Evolutionary conservation across 2,797 vertebrate genomes (phyloP).

Genomic region (Channa striata): DNA sequence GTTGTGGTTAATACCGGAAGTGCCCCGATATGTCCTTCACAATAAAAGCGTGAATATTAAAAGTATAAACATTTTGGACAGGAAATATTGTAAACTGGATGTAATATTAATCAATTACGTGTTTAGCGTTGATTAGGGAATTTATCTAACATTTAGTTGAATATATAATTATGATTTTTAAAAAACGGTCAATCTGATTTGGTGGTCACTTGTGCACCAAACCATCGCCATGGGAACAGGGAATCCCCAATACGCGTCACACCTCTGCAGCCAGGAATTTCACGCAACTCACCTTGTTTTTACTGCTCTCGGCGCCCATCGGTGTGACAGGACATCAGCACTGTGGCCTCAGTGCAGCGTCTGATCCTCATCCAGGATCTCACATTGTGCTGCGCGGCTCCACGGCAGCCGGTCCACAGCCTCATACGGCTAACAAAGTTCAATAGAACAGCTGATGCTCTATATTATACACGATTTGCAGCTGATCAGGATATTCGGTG

Average conservation of each 20-base stretch:
- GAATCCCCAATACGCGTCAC: slow-evolving; percentile 50
- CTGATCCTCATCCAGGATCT: slow-evolving; percentile 59
- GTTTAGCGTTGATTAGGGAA: rapidly evolving
- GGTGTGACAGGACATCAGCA: slow-evolving; percentile 49
- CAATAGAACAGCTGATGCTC: rapidly evolving
- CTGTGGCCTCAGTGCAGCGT: slow-evolving; percentile 36
- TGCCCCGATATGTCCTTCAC: slow-evolving; percentile 7
- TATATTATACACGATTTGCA: background rate
- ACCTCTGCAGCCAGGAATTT: slow-evolving; percentile 32
- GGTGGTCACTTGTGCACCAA: too few relatives aligned
- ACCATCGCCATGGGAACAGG: slow-evolving; percentile 59
- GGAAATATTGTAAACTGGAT: background rate
- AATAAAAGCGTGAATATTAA: slow-evolving; percentile 30
- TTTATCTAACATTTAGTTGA: background rate
- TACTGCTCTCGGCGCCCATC: slow-evolving; percentile 84
- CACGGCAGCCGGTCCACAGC: background rate
- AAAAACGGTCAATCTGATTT: background rate
- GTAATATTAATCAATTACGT: background rate
- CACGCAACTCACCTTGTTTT: slow-evolving; percentile 76
- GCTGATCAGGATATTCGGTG: background rate
- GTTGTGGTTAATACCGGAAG: slow-evolving; percentile 25
- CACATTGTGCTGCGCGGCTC: slow-evolving; percentile 19
- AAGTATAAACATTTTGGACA: background rate
- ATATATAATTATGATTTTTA: background rate
- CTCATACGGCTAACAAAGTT: background rate